Evolutionary conservation across 2,113 vertebrate genomes (phyloP).

Genomic region (Apodemus sylvaticus): DNA sequence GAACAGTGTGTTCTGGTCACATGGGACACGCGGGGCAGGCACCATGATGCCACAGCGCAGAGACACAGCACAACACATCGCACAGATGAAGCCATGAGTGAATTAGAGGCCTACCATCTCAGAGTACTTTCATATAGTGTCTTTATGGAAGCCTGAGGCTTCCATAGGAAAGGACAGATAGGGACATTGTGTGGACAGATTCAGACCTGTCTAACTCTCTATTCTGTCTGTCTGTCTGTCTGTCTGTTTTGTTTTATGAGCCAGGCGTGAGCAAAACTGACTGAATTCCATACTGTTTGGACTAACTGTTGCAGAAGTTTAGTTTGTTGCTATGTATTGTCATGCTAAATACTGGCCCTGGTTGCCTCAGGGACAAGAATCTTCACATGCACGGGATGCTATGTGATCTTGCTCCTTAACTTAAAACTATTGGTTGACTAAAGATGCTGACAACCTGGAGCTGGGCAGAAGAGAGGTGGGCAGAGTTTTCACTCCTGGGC

Average conservation of each 20-base stretch:
- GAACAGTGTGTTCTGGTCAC: background rate
- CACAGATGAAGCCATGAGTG: too few relatives aligned
- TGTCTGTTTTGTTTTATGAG: background rate
- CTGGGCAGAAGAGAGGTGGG: too few relatives aligned
- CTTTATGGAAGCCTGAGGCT: background rate
- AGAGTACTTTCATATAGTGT: background rate
- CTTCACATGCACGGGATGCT: too few relatives aligned
- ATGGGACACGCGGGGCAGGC: background rate
- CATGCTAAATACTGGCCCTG: too few relatives aligned
- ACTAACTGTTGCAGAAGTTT: background rate
- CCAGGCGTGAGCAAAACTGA: background rate
- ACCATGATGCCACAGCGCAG: background rate
- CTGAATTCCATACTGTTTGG: background rate
- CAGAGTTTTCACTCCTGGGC: too few relatives aligned
- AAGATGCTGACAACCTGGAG: too few relatives aligned
- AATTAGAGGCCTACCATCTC: background rate
- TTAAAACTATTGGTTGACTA: too few relatives aligned
- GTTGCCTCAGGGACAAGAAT: too few relatives aligned
- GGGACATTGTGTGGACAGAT: background rate
- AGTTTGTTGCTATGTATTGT: too few relatives aligned
- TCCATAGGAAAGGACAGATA: background rate
- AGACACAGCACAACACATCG: background rate
- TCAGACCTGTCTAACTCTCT: background rate
- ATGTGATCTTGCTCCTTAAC: too few relatives aligned
- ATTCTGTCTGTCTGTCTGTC: background rate